Conservation (phyloP, 2,113 vertebrate genomes). For the Myxocyprinus asiaticus region DNA sequence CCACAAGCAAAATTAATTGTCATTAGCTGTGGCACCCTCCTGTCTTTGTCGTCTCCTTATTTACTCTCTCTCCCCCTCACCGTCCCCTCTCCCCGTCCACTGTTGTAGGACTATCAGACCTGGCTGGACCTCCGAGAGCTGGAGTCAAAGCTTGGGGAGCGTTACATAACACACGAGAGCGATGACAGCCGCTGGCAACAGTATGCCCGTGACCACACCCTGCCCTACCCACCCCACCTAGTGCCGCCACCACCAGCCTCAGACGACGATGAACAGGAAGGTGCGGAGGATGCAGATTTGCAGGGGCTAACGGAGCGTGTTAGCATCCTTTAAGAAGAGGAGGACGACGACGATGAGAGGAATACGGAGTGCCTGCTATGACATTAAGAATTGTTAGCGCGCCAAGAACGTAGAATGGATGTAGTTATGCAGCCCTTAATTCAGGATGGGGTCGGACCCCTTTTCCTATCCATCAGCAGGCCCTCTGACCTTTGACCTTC, state of each 20-base stretch:
- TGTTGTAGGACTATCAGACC: constrained; percentile 83
- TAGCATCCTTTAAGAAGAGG: constrained; percentile 82
- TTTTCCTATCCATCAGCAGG: background rate
- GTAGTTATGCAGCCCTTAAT: background rate
- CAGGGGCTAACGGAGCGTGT: constrained; percentile 86
- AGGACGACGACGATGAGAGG: background rate
- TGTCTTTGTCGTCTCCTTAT: background rate
- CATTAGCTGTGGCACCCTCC: constrained; percentile 6
- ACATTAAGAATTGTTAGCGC: background rate
- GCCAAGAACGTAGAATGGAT: background rate
- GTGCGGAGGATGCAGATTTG: constrained; percentile 76
- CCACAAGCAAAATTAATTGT: constrained; percentile 6
- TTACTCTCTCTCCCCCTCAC: background rate
- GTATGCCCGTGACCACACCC: constrained; percentile 75
- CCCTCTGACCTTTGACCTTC: background rate
- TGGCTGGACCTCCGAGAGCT: constrained; percentile 90
- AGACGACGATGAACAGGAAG: constrained; percentile 64
- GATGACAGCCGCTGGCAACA: constrained; percentile 88
- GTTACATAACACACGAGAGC: constrained; percentile 92
- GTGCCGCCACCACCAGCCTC: constrained; percentile 61
- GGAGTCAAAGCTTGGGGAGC: constrained; percentile 83
- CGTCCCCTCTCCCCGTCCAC: background rate
- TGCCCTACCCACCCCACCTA: constrained; percentile 78
- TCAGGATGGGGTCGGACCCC: too few relatives aligned
- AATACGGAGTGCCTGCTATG: constrained; percentile 8